Base-by-base conservation (phyloP, 1,140 invertebrate genomes). In the Papilio polytes region DNA sequence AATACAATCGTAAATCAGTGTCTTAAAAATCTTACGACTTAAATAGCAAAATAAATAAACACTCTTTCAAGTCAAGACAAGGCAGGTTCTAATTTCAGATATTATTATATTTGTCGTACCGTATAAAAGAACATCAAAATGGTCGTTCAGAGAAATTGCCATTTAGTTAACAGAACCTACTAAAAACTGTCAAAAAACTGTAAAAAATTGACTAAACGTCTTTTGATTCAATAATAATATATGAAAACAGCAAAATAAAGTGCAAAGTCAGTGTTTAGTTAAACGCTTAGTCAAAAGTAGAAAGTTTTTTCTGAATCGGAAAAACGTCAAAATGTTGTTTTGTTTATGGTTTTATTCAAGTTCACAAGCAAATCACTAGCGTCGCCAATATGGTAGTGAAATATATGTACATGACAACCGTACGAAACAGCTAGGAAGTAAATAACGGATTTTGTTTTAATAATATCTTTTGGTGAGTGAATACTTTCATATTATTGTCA, bases 401-500 rank as follows among this genome's bases (percentile, higher is more conserved):
- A 92, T 90, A 91, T 90, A 89, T 92, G 91, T 90, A 92, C 91
- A 89, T 93, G 92, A 92, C 92, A 94, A 92, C 88, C 86, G 87
- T 87, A 89, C 86, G 88, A 88, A 89, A 91, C 88, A 89, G 89
- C 85, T 90, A 89, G 88, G 85, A 92, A 91, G 91, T 94, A 94
- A 93, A 93, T 94, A 92, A 90, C 84, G 86, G 87, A 88, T 89
- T 87, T 86, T 90, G 83, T 82, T 88, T 86, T 82, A 85, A 87
- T 83, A 84, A 81, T 87, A 83, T 84, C 78, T 85, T 88, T 89
- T 81, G 91, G 92, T 94, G 79, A 94, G 92, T 93, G 82, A 85
- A 85, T 70, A 80, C 83, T 51, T 59, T 72, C 41, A 44, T 56
- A 31, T 73, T 80, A 63, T 73, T 78, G 7, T 80, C 80, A 66